Evolutionary conservation across 2,113 vertebrate species (phyloP).

Genomic region (Misgurnus anguillicaudatus): DNA sequence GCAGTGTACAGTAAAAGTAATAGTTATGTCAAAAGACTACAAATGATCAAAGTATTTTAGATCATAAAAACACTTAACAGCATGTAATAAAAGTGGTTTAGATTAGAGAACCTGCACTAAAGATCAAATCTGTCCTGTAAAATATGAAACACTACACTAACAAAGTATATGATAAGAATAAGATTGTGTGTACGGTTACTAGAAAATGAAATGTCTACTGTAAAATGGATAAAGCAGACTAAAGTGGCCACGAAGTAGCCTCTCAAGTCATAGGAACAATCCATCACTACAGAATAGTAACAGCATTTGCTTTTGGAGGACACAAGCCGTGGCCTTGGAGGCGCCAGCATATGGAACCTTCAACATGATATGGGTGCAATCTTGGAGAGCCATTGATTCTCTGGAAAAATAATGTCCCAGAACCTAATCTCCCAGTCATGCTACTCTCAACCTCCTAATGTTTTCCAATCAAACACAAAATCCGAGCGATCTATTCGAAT

Average conservation of each 20-base stretch:
- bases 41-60: too few species aligned
- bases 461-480: conserved; percentile 63
- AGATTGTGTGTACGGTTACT: too few species aligned
- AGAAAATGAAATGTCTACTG: background rate
- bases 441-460: conserved; percentile 43
- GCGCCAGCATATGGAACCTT: conserved; percentile 34
- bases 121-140: too few species aligned
- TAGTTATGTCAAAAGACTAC: too few species aligned
- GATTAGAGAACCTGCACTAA: too few species aligned
- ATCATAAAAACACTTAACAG: too few species aligned
- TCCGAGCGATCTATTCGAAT: conserved; percentile 5
- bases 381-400: conserved; percentile 52
- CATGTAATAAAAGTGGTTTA: too few species aligned
- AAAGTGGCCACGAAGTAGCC: background rate
- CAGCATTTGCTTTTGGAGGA: background rate
- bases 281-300: conserved; percentile 6
- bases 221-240: background rate
- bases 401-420: conserved; percentile 48
- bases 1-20: too few species aligned
- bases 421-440: conserved; percentile 49
- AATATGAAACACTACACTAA: background rate
- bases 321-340: conserved; percentile 22
- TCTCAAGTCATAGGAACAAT: background rate
- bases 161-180: background rate
- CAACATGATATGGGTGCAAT: conserved; percentile 50